Base-by-base conservation (phyloP, 2,113 vertebrate species). In the Pollachius pollachius region DNA sequence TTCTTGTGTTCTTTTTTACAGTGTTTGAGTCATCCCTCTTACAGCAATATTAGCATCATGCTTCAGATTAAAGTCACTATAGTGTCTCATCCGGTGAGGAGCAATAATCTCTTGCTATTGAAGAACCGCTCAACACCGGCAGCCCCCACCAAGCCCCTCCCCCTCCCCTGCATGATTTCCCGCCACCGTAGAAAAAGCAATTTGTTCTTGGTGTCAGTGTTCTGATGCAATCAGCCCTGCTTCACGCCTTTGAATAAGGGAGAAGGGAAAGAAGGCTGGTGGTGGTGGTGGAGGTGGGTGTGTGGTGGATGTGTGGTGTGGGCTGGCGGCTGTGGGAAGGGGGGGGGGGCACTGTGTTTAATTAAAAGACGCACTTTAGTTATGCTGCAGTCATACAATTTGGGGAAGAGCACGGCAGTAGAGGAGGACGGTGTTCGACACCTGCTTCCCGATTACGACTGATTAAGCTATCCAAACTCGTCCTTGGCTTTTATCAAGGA, bases 171-270 rank as follows among this genome's bases (percentile, higher is more conserved):
- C 73, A 67, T 59, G 66, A 79, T 87, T 34, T 37, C 52, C 59
- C 65, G 61, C 69, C 69, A 71, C 74, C 48, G 83, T 83, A 81
- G 77, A 89, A 90, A 54, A 90, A 90, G 88, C 84, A 88, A 85
- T 90, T 89, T 91, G 82, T 84, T 92, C 82, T 82, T n/a, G 69
- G 77, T 88, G 82, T 81, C 76, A 79, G 21, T 78, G 89, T 89
- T 88, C 84, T 79, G 82, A 88, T 73, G 84, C 85, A 87, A 89
- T 90, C 87, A 90, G 83, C 64, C 64, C 74, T 77, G 88, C 88
- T 88, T 89, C 89, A 90, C 66, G 77, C 83, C 78, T 69, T 70
- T 84, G 74, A 84, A 71, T 65, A 67, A 72, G 75, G 73, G 77
- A 73, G 72, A 71, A 34, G 30, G 30, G 6, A 34, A 34, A 34